Evolutionary conservation across 2,888 invertebrate species (phyloP).

Genomic region (Microplitis manilae): DNA sequence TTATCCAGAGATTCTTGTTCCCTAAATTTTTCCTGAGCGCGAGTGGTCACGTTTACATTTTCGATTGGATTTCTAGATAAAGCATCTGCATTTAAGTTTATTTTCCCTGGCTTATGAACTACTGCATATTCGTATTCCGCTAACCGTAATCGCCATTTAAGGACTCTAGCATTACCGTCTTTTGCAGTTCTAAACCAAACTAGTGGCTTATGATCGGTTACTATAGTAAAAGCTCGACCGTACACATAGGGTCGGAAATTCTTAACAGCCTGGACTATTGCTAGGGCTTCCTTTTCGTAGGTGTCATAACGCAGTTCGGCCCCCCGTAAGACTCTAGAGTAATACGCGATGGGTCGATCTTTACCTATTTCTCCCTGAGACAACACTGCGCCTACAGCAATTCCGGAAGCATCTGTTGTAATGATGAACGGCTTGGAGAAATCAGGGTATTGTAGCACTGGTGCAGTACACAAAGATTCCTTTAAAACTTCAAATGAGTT

Average conservation of each 20-base stretch:
- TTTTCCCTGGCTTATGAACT: constrained; percentile 3
- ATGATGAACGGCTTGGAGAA: constrained; percentile 20
- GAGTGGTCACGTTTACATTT: constrained; percentile 7
- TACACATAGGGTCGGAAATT: constrained; percentile 38
- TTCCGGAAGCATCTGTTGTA: not conserved
- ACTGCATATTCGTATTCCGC: not conserved
- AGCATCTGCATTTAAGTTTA: constrained; percentile 30
- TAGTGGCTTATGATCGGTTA: constrained; percentile 38
- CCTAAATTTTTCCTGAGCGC: not conserved
- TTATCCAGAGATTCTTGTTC: not conserved
- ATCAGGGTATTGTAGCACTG: constrained; percentile 39
- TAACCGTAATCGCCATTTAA: constrained; percentile 16
- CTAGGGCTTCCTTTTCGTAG: constrained; percentile 32
- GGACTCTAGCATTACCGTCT: constrained; percentile 8
- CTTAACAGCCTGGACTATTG: constrained; percentile 19
- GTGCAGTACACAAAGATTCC: constrained; percentile 26
- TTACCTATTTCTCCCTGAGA: constrained; percentile 25
- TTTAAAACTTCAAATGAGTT: not conserved
- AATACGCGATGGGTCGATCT: constrained; percentile 24
- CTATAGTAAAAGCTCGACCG: constrained; percentile 28
- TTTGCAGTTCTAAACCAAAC: constrained; percentile 21
- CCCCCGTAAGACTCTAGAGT: not conserved
- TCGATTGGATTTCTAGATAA: constrained; percentile 29
- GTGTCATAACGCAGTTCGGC: constrained; percentile 30
- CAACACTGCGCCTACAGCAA: constrained; percentile 29